A percentile compares a stretch with the other conserved stretches of the same genome.
phyloP scores from a whole-genome alignment of 2,797 vertebrate species.

The Notamacropus eugenii region DNA sequence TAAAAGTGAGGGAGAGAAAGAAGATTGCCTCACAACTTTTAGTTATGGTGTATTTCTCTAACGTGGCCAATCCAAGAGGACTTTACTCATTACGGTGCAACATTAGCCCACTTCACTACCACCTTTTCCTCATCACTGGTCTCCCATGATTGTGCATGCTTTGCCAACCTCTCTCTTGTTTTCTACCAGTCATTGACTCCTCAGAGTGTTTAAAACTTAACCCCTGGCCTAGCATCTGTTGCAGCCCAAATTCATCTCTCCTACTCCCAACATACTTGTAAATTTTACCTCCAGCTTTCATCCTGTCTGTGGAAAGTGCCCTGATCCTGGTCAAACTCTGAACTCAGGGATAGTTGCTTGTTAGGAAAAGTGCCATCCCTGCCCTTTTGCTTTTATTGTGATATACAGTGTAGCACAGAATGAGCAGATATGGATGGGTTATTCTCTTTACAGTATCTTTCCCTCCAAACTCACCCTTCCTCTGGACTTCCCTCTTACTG shows the following conservation, averaged over 20 bases:
- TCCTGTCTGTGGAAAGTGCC: neutral
- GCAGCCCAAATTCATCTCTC: neutral
- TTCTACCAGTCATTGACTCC: neutral
- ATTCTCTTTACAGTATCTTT: neutral
- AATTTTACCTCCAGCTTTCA: neutral
- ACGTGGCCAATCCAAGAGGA: neutral
- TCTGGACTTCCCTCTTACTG: neutral
- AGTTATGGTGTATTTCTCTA: neutral
- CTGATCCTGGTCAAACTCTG: neutral
- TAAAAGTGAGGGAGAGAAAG: too few relatives aligned
- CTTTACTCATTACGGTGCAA: neutral
- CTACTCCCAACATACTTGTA: neutral
- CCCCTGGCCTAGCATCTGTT: neutral
- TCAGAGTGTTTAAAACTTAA: neutral
- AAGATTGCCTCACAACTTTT: neutral
- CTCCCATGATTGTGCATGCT: neutral
- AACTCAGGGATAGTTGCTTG: neutral
- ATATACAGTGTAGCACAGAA: neutral
- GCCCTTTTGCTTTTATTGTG: neutral
- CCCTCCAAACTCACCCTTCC: neutral
- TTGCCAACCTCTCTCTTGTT: neutral
- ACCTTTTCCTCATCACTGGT: neutral
- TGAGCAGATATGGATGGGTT: neutral
- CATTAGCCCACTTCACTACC: neutral
- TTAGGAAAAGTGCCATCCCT: neutral